Base-by-base conservation (phyloP, 1,140 invertebrate genomes). In the Charaxes varanes region DNA sequence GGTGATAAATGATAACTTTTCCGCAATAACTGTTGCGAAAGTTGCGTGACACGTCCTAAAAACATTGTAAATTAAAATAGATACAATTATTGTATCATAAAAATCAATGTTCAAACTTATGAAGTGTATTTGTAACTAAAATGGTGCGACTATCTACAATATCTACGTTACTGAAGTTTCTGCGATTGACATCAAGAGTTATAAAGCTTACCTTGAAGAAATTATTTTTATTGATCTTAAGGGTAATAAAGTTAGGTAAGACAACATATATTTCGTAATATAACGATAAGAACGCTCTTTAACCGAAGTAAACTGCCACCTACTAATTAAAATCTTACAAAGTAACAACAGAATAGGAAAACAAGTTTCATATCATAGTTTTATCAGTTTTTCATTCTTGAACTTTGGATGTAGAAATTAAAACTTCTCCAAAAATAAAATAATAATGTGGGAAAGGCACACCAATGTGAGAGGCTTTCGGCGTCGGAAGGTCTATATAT, bases 1-100 rank as follows among this genome's bases (percentile, higher is more conserved):
- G 42, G 52, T 5, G 70, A 64, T 41, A 69, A 38, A 57, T 77
- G 65, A 43, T 77, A 51, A 31, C 59, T 69, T 60, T 70, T 69
- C 42, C 50, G 60, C 17, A 56, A 33, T 31, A 15, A 42, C 26
- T 18, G 15, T 36, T 41, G 37, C 23, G 32, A 19, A 26, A 36
- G 34, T 52, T 58, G 62, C 28, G 59, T 35, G 41, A 74, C 13
- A 31, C 59, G 53, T 21, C 65, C 53, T 60, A 74, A 47, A 32
- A 79, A 69, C 73, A 78, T 78, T 50, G 49, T 57, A 35, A 37
- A 41, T 21, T 40, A 27, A 21, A 21, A 22, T 49, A 26, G 14
- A 34, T n/a, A 8, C 7, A 30, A 16, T 6, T 2, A 30, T 13
- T 26, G 16, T 44, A 30, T 18, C 0, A 15, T 6, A 13, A 19